Percentiles rank a stretch among this genome's conserved stretches.
These are phyloP conservation scores for Strigamia transsilvanica DNA, from an alignment of 2,888 invertebrate species.

Conservation along the genomic window DNA sequence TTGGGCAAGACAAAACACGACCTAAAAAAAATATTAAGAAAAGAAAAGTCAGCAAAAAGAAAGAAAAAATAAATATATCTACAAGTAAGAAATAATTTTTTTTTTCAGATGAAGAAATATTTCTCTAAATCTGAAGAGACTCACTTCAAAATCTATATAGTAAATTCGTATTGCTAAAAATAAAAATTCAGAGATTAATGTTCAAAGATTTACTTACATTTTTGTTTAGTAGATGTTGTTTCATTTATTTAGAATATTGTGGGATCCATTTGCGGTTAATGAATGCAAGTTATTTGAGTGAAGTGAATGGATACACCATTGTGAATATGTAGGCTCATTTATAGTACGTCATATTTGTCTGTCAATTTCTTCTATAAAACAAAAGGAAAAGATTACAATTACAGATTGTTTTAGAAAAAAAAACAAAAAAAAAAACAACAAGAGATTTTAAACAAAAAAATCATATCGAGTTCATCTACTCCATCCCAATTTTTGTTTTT, in stretches of 20 bases:
- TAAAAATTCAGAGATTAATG: constrained; percentile 6
- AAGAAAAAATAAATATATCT: background rate
- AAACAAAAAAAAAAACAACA: background rate
- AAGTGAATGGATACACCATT: background rate
- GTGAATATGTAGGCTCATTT: constrained; percentile 4
- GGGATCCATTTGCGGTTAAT: background rate
- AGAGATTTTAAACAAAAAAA: background rate
- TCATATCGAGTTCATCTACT: constrained; percentile 19
- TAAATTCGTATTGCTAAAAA: constrained; percentile 3
- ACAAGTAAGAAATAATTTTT: background rate
- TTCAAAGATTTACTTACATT: constrained; percentile 12
- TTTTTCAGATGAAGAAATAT: constrained; percentile 16
- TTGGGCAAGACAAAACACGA: constrained; percentile 16
- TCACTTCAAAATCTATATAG: constrained; percentile 10
- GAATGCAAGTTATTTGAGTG: background rate
- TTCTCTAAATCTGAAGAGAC: constrained; percentile 21
- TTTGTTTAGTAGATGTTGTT: constrained; percentile 26
- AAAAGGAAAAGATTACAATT: background rate
- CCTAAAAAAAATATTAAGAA: background rate
- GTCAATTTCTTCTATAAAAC: constrained; percentile 10
- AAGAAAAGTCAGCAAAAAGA: background rate
- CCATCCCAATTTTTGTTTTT: constrained; percentile 15
- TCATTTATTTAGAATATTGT: constrained; percentile 20
- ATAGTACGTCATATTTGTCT: constrained; percentile 1
- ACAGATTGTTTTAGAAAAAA: background rate